Conservation (phyloP, 2,113 vertebrate species). For the Anoura caudifer region DNA sequence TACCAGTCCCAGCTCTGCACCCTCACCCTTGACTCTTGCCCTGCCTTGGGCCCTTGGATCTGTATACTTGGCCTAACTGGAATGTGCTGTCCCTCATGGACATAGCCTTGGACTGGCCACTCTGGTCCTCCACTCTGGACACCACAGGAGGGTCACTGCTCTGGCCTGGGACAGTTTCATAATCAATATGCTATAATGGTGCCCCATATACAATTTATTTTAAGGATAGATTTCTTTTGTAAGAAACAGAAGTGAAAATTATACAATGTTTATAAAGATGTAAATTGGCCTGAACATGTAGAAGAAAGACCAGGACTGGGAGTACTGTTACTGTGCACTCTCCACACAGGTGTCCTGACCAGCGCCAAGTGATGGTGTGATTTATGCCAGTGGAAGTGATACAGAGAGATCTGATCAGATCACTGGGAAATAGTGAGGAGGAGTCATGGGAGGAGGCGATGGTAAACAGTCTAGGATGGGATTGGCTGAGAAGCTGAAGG, state of each 20-base stretch:
- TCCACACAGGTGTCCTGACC: neutral
- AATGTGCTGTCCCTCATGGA: neutral
- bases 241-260: neutral
- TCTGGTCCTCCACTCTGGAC: neutral
- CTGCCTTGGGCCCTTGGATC: neutral
- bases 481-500: no score
- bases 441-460: no score
- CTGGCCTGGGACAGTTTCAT: slow-evolving; percentile 41
- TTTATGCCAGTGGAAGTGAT: neutral
- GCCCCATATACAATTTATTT: slow-evolving; percentile 46
- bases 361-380: neutral
- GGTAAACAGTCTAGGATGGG: no score
- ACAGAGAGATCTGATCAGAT: no score
- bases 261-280: neutral
- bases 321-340: neutral
- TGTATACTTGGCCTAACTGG: neutral
- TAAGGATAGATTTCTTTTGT: slow-evolving; percentile 55
- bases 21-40: neutral
- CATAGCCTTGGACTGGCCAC: neutral
- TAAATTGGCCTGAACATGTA: slow-evolving; percentile 25
- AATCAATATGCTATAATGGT: slow-evolving; percentile 77
- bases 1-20: neutral
- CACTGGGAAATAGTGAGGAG: no score
- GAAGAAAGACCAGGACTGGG: slow-evolving; percentile 34
- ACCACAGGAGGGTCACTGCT: neutral